These are phyloP conservation scores for Agriopis aurantiaria DNA, from an alignment of 2,888 invertebrate species.

Conservation along the genomic window DNA sequence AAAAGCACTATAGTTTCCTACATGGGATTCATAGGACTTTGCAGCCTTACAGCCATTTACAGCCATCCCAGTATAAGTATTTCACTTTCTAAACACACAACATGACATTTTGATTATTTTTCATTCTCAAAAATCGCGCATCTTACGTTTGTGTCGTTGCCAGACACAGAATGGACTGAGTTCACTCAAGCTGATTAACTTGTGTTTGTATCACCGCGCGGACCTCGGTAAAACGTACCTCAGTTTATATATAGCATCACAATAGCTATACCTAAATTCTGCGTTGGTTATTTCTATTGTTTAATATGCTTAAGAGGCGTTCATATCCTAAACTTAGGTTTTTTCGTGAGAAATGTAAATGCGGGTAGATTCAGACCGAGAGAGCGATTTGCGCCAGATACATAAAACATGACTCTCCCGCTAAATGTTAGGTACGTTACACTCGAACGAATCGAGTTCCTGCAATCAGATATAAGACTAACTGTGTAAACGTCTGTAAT, in stretches of 20 bases:
- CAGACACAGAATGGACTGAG: too few species aligned
- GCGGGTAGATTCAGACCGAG: constrained; percentile 54
- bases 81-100: too few species aligned
- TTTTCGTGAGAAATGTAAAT: constrained; percentile 53
- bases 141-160: too few species aligned
- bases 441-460: not conserved
- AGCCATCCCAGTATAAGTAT: too few species aligned
- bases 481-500: not conserved
- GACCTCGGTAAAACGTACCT: too few species aligned
- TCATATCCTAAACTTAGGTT: constrained; percentile 52
- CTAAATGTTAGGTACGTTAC: constrained; percentile 41
- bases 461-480: constrained; percentile 7
- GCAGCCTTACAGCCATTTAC: too few species aligned
- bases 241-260: constrained; percentile 14
- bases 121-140: too few species aligned
- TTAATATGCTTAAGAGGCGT: constrained; percentile 53
- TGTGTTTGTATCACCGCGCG: too few species aligned
- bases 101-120: too few species aligned
- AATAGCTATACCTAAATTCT: constrained; percentile 65
- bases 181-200: too few species aligned
- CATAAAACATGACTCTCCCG: constrained; percentile 42
- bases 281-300: constrained; percentile 27
- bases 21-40: too few species aligned
- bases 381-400: constrained; percentile 49
- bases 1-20: too few species aligned